These are phyloP conservation scores for Semaprochilodus insignis DNA, from an alignment of 2,797 vertebrate species.

Conservation along the genomic window DNA sequence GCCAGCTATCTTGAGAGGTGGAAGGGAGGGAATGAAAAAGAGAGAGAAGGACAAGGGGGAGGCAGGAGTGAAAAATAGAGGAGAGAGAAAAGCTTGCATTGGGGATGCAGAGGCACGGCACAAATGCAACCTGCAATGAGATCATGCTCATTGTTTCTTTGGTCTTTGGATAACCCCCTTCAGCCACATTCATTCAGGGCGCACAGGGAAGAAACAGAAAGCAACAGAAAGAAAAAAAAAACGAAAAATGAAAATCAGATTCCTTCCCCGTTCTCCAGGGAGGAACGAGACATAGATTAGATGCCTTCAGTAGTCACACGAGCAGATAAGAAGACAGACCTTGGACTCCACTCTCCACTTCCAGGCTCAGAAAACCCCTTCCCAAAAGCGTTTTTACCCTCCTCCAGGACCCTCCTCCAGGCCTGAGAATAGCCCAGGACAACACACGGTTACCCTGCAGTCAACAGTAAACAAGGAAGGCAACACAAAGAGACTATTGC, in stretches of 20 bases:
- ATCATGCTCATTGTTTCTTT: slow-evolving; percentile 54
- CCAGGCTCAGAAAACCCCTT: background rate
- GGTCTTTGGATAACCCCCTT: slow-evolving; percentile 35
- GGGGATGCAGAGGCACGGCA: slow-evolving; percentile 38
- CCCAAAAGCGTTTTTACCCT: slow-evolving; percentile 3
- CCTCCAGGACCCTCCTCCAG: slow-evolving; percentile 17
- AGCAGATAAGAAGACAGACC: background rate
- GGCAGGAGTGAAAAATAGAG: slow-evolving; percentile 42
- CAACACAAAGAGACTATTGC: slow-evolving; percentile 55
- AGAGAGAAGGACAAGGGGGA: slow-evolving; percentile 20
- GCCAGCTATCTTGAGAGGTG: slow-evolving; percentile 46
- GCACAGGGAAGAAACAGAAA: slow-evolving; percentile 16
- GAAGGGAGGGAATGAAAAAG: slow-evolving; percentile 38
- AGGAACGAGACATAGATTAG: background rate
- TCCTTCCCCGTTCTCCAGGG: background rate
- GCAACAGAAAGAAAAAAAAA: slow-evolving; percentile 27
- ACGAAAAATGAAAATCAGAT: slow-evolving; percentile 15
- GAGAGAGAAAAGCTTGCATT: slow-evolving; percentile 41
- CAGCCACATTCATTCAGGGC: slow-evolving; percentile 39
- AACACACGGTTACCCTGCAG: slow-evolving; percentile 29
- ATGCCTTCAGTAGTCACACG: background rate
- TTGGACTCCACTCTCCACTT: background rate
- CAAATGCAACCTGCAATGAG: slow-evolving; percentile 37
- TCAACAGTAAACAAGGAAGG: slow-evolving; percentile 55
- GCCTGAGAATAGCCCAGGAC: slow-evolving; percentile 45